Evolutionary conservation across 2,888 invertebrate species (phyloP).

Genomic region (Tetragnatha montana): DNA sequence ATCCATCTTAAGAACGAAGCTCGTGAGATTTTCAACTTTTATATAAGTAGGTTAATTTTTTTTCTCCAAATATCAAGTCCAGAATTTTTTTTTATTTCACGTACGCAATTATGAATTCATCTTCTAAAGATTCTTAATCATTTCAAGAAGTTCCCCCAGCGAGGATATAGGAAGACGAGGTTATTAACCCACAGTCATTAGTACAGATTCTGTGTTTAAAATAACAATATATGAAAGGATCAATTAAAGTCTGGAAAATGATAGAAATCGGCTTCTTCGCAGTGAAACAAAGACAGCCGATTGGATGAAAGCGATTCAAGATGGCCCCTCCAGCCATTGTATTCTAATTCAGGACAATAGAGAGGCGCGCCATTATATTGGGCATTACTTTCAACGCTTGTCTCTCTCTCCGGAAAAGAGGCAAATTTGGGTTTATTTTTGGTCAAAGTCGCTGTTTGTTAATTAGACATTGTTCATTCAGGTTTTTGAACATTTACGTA

Average conservation of each 20-base stretch:
- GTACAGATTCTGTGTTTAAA: constrained; percentile 10
- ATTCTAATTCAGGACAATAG: constrained; percentile 23
- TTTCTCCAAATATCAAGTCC: background rate
- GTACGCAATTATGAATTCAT: background rate
- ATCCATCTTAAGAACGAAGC: background rate
- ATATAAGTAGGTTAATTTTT: background rate
- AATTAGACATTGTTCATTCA: too few species aligned
- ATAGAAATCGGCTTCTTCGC: constrained; percentile 29
- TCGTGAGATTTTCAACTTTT: background rate
- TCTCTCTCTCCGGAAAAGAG: background rate
- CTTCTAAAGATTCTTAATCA: background rate
- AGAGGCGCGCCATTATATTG: background rate
- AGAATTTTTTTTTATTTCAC: background rate
- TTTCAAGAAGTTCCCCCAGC: background rate
- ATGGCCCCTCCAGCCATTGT: constrained; percentile 28
- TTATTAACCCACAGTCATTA: constrained; percentile 19
- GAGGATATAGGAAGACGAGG: background rate
- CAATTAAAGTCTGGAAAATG: constrained; percentile 25
- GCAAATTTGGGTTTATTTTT: background rate
- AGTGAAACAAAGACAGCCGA: background rate
- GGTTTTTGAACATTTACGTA: too few species aligned
- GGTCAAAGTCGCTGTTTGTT: background rate
- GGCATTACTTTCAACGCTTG: background rate
- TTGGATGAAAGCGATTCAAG: background rate
- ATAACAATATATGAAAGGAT: constrained; percentile 17